phyloP scores from a whole-genome alignment of 37 sponge, comb jelly and placozoan genomes.

The Halichondria panicea region DNA sequence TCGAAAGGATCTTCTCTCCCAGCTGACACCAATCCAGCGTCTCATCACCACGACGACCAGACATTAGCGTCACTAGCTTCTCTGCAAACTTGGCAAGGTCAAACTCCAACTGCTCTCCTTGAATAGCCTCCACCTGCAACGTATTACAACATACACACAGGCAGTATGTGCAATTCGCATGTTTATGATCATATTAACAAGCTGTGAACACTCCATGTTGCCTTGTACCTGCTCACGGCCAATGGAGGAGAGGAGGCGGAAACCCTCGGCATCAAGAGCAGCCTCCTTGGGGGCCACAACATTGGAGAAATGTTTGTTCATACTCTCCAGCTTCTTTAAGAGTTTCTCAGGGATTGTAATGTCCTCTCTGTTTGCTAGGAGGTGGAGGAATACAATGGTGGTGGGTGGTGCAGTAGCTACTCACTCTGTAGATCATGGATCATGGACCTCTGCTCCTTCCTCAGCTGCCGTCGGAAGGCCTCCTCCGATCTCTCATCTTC shows the following conservation, averaged over 20 bases:
- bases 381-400: background rate
- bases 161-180: background rate
- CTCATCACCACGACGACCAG: slow-evolving; percentile 22
- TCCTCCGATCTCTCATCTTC: slow-evolving; percentile 19
- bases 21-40: slow-evolving; percentile 74
- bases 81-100: slow-evolving; percentile 48
- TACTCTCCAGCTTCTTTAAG: slow-evolving; percentile 1
- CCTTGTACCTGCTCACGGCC: slow-evolving; percentile 43
- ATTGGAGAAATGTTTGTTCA: slow-evolving; percentile 7
- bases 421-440: slow-evolving; percentile 42
- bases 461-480: slow-evolving; percentile 15
- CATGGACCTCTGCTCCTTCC: slow-evolving; percentile 29
- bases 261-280: slow-evolving; percentile 70
- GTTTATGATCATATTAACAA: background rate
- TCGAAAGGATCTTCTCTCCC: slow-evolving; percentile 38
- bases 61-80: slow-evolving; percentile 73
- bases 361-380: slow-evolving; percentile 41
- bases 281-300: slow-evolving; percentile 76
- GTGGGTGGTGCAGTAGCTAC: background rate
- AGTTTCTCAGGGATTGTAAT: slow-evolving; percentile 40
- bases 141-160: background rate
- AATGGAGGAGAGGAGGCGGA: slow-evolving; percentile 63
- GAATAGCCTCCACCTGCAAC: slow-evolving; percentile 30
- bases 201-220: background rate
- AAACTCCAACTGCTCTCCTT: slow-evolving; percentile 64